Conservation (phyloP, 2,888 invertebrate genomes). For the Sussaba pulchella region DNA sequence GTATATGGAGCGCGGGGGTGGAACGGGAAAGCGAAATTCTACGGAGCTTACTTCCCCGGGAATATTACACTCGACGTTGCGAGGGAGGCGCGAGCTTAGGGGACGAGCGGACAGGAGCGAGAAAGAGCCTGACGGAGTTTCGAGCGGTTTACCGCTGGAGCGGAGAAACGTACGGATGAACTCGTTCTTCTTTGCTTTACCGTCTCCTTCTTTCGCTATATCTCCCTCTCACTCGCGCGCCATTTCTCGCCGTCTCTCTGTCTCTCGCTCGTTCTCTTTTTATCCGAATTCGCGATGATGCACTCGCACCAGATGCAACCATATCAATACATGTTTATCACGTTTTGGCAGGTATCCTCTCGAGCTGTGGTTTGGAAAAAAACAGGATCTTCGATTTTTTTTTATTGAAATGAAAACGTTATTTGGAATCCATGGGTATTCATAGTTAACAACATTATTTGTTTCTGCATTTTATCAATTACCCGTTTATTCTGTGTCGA, state of each 20-base stretch:
- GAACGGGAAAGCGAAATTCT: slow-evolving; percentile 72
- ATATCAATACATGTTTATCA: slow-evolving; percentile 13
- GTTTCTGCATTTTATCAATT: no score
- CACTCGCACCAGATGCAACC: slow-evolving; percentile 9
- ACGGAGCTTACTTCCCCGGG: slow-evolving; percentile 79
- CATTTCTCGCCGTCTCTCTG: not conserved
- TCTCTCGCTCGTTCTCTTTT: not conserved
- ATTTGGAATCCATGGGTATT: no score
- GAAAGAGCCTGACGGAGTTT: slow-evolving; percentile 61
- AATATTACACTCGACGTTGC: slow-evolving; percentile 77
- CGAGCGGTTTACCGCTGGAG: slow-evolving; percentile 61
- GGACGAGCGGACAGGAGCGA: slow-evolving; percentile 7
- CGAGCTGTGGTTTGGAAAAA: no score
- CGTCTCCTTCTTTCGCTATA: slow-evolving; percentile 53
- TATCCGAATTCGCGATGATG: not conserved
- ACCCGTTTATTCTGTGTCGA: no score
- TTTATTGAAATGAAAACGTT: no score
- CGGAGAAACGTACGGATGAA: slow-evolving; percentile 42
- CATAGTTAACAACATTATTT: no score
- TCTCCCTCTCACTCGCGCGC: not conserved
- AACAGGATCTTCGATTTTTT: no score
- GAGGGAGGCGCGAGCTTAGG: slow-evolving; percentile 40
- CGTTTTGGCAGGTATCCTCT: not conserved
- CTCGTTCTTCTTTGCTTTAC: slow-evolving; percentile 57
- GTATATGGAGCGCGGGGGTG: slow-evolving; percentile 51